Evolutionary conservation across 2,888 invertebrate species (phyloP).

Genomic region (Drosophila mulleri): DNA sequence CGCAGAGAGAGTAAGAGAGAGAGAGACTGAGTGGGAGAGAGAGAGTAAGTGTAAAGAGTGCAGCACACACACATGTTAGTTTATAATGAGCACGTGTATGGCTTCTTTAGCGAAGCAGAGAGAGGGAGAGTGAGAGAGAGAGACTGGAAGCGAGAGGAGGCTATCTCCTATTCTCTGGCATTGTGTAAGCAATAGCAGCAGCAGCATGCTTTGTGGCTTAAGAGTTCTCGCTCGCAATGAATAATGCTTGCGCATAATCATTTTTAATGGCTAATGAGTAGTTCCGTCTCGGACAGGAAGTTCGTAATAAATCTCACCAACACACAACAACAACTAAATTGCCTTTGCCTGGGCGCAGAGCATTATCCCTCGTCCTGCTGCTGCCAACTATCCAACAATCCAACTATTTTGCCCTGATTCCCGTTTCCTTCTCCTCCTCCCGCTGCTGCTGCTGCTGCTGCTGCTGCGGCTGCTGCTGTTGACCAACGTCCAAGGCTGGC

Average conservation of each 20-base stretch:
- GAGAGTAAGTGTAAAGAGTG: background rate
- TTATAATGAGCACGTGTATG: conserved; percentile 53
- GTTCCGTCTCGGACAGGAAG: conserved; percentile 80
- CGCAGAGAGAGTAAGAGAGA: background rate
- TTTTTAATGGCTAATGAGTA: conserved; percentile 81
- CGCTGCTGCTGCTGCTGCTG: background rate
- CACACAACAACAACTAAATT: conserved; percentile 56
- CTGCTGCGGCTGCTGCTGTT: background rate
- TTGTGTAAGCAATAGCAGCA: conserved; percentile 13
- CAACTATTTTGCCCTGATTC: conserved; percentile 19
- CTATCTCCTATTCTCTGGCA: background rate
- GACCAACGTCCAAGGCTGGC: conserved; percentile 34
- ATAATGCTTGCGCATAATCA: conserved; percentile 80
- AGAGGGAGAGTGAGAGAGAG: background rate
- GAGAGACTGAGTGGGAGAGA: background rate
- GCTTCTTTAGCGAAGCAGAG: conserved; percentile 14
- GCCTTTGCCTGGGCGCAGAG: conserved; percentile 54
- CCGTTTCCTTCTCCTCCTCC: background rate
- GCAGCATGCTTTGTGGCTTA: conserved; percentile 63
- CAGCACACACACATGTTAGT: conserved; percentile 34
- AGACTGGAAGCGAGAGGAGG: background rate
- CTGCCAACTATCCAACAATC: conserved; percentile 14
- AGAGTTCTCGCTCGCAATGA: conserved; percentile 50
- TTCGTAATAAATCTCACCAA: conserved; percentile 72
- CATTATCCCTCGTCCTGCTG: conserved; percentile 56